Conservation (phyloP, 1,140 invertebrate species). For the Anastrepha ludens region DNA sequence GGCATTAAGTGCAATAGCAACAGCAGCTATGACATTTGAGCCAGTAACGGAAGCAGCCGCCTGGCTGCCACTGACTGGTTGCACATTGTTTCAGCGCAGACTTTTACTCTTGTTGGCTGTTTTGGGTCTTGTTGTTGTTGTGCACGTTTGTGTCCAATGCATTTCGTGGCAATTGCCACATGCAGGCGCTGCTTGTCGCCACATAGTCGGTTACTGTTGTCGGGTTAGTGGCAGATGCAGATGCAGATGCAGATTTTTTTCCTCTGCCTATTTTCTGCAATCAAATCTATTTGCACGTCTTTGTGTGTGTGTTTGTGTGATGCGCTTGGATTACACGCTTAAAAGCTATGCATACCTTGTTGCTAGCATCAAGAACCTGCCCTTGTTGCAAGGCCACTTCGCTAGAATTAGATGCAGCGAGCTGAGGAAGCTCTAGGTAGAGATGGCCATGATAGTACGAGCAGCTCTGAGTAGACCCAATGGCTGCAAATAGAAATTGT, state of each 20-base stretch:
- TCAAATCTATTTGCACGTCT: neutral
- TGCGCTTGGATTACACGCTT: neutral
- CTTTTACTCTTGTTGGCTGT: neutral
- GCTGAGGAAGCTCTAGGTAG: neutral
- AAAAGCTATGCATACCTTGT: neutral
- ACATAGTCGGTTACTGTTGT: neutral
- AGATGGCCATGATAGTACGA: neutral
- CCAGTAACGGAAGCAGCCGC: slow-evolving; percentile 18
- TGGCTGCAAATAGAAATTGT: no score
- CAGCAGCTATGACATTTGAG: slow-evolving; percentile 47
- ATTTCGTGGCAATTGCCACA: neutral
- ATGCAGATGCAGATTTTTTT: neutral
- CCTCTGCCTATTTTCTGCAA: neutral
- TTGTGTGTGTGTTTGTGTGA: neutral
- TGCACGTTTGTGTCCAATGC: neutral
- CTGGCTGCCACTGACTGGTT: neutral
- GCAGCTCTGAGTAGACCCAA: no score
- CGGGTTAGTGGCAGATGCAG: neutral
- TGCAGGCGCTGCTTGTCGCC: neutral
- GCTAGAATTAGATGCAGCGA: slow-evolving; percentile 21
- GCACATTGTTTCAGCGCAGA: neutral
- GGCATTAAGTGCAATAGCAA: slow-evolving; percentile 18
- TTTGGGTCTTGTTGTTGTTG: neutral
- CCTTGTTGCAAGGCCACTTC: slow-evolving; percentile 51
- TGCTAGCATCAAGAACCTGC: slow-evolving; percentile 14